phyloP scores from a whole-genome alignment of 2,797 vertebrate species.

The Otolemur crassicaudatus region DNA sequence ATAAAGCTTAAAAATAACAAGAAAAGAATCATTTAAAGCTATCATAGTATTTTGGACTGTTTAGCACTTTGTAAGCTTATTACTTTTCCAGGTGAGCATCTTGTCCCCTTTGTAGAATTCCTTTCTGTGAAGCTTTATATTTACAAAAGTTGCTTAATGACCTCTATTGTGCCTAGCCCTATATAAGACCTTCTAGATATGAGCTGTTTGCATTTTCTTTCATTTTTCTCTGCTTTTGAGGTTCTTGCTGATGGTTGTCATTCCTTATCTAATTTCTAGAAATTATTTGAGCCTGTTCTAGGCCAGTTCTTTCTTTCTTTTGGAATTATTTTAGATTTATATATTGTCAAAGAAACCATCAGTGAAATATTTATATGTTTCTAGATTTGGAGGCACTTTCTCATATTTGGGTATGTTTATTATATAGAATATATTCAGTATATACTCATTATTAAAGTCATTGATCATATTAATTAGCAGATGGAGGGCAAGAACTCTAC shows the following conservation, averaged over 20 bases:
- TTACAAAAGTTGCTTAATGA: neutral
- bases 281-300: neutral
- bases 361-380: neutral
- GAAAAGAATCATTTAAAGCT: neutral
- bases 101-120: neutral
- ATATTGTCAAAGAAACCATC: neutral
- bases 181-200: neutral
- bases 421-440: conserved; percentile 29
- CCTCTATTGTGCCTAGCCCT: neutral
- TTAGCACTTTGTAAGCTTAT: neutral
- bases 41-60: neutral
- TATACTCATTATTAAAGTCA: conserved; percentile 61
- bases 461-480: conserved; percentile 66
- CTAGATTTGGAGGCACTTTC: conserved; percentile 41
- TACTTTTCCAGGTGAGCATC: neutral
- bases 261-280: neutral
- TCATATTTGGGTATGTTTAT: conserved; percentile 32
- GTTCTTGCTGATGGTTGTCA: neutral
- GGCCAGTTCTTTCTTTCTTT: neutral
- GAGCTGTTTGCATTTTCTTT: neutral
- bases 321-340: neutral
- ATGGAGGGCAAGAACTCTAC: conserved; percentile 53
- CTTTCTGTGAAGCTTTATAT: neutral
- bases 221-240: neutral
- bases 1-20: neutral